phyloP scores from a whole-genome alignment of 2,113 vertebrate genomes.

The Pomatostomus ruficeps region DNA sequence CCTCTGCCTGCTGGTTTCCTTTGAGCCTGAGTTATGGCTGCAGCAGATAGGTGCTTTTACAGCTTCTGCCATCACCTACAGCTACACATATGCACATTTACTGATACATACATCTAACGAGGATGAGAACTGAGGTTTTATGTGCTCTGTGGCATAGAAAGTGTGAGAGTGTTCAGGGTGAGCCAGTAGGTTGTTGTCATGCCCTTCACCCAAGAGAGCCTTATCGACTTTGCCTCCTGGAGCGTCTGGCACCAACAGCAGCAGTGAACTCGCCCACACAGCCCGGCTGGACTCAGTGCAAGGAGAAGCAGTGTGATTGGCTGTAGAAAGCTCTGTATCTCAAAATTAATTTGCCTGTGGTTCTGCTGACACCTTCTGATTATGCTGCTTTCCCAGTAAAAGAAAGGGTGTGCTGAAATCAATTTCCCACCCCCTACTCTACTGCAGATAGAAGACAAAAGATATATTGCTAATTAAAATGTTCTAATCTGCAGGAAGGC shows the following conservation, averaged over 20 bases:
- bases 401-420: background rate
- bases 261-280: background rate
- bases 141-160: background rate
- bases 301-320: rapidly evolving
- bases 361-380: conserved; percentile 56
- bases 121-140: background rate
- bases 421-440: background rate
- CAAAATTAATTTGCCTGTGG: conserved; percentile 4
- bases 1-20: background rate
- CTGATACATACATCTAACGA: background rate
- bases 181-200: background rate
- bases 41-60: background rate
- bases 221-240: background rate
- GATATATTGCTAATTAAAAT: conserved; percentile 51
- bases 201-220: background rate
- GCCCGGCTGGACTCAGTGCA: rapidly evolving
- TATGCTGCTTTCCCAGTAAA: background rate
- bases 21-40: background rate
- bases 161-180: background rate
- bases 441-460: conserved; percentile 34
- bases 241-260: rapidly evolving
- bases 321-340: background rate
- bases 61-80: background rate
- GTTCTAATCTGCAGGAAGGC: conserved; percentile 41
- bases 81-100: background rate